Evolutionary conservation across 92 coral and sea anemone species (phyloP), one percentile per base, ranked within the genome.

Genomic region (Scolanthus callimorphus): DNA sequence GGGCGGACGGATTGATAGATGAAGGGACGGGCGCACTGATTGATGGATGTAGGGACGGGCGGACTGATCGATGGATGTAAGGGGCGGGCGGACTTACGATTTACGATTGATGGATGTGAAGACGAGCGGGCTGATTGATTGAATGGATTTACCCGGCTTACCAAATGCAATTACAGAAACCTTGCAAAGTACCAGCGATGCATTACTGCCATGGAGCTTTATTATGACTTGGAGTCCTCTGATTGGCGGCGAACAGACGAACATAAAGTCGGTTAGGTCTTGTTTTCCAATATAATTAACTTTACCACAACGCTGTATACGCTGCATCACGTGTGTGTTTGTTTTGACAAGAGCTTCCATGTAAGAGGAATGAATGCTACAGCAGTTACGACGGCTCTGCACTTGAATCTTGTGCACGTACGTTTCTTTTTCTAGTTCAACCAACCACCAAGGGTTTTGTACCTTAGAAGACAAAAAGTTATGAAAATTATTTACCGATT

Each of bases 171-270:
- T 59, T 38, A 75, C 75, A 22, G 68, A 1, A 11, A 29, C 62
- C 22, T 27, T 39, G 11, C 68, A 65, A 17, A 55, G 27, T 49
- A 55, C 47, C 1, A 29, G 44, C 1, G 17, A 26, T 17, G 50
- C 47, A 11, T 49, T 30, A 6, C 59, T 25, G 17, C 69, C 57
- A 3, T 31, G 38, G 31, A 75, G 50, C 27, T 55, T 52, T 38
- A 75, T 25, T 17, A 57, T 27, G 17, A 75, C 49, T 17, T 52
- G 39, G 52, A 17, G 27, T 3, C 82, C 82, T 11, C 25, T 67
- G 44, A 39, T 58, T 37, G 82, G 82, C 26, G 75, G 75, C 11
- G 20, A 30, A 15, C 82, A n/a, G n/a, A n/a, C n/a, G n/a, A n/a
- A n/a, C n/a, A n/a, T n/a, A n/a, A n/a, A n/a, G n/a, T n/a, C n/a